Base-by-base conservation (phyloP, 2,888 invertebrate genomes). In the Heteropelma amictum region DNA sequence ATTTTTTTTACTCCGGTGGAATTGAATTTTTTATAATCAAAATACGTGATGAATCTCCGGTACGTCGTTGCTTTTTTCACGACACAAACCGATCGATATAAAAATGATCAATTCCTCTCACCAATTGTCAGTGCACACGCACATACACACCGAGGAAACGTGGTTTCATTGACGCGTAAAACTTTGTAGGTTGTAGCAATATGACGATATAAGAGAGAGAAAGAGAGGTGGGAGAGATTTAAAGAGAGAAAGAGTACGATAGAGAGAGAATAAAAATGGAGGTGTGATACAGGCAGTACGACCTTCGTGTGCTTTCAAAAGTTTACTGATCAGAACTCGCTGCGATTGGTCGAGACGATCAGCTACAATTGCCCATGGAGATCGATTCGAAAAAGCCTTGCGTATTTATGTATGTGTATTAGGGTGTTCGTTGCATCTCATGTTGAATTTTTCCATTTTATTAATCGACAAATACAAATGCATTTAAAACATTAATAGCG, bases 1-100 rank as follows among this genome's bases (percentile, higher is more conserved):
- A 81, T 67, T 77, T 83, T 82, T 84, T 82, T 82, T 72, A 77
- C 71, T 17, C n/a, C 2, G 54, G 12, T 65, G 19, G n/a, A 53
- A 67, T 72, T 73, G 72, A 61, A 79, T 81, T 84, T 84, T 80
- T 47, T 38, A 26, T 23, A 33, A n/a, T 23, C 35, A 12, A 23
- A 2, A 19, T 23, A 3, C 6, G 28, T 30, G 28, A 19, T 21
- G 6, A 10, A 45, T 2, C 3, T 47, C 14, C 8, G 2, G 45
- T 10, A 10, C 28, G 8, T 10, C 47, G 10, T 49, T 49, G 2
- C 19, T 14, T n/a, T n/a, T n/a, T n/a, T n/a, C n/a, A n/a, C n/a
- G n/a, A n/a, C n/a, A n/a, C n/a, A n/a, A n/a, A n/a, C n/a, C n/a
- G 21, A 51, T 40, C 56, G 64, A 47, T 47, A 49, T 21, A 33